Conservation (phyloP, 2,113 vertebrate species). For the Phaethon lepturus region DNA sequence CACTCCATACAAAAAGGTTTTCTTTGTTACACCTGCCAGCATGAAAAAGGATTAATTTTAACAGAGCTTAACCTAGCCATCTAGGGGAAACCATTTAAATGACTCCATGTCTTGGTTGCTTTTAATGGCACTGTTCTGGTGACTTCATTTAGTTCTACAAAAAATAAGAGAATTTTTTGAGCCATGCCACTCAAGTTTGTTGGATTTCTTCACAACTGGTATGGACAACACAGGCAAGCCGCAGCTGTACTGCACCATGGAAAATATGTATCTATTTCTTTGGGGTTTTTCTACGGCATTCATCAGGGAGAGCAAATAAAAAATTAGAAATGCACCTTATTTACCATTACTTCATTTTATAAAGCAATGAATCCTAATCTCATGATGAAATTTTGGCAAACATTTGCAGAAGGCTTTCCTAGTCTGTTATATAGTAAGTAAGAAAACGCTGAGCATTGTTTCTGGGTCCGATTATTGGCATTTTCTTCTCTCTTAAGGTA, state of each 20-base stretch:
- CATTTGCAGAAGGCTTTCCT: background rate
- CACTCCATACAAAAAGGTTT: slow-evolving; percentile 66
- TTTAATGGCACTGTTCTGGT: slow-evolving; percentile 52
- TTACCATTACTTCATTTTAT: slow-evolving; percentile 27
- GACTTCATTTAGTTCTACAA: slow-evolving; percentile 59
- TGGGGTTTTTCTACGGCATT: background rate
- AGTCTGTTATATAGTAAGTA: background rate
- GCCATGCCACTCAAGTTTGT: background rate
- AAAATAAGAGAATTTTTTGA: slow-evolving; percentile 38
- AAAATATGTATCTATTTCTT: slow-evolving; percentile 5
- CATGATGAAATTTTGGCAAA: background rate
- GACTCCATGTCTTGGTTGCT: slow-evolving; percentile 60
- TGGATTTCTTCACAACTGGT: background rate
- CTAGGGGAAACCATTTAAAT: slow-evolving; percentile 52
- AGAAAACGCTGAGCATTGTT: background rate
- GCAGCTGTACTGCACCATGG: background rate
- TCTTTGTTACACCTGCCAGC: slow-evolving; percentile 77
- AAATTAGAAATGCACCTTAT: background rate
- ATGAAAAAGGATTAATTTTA: slow-evolving; percentile 76
- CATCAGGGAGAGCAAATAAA: slow-evolving; percentile 15
- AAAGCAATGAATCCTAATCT: slow-evolving; percentile 27
- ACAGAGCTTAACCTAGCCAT: slow-evolving; percentile 66
- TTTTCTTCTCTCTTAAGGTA: slow-evolving; percentile 12
- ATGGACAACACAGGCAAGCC: background rate
- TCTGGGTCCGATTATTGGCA: background rate